Evolutionary conservation across 2,797 vertebrate genomes (phyloP).

Genomic region (Carcharodon carcharias): DNA sequence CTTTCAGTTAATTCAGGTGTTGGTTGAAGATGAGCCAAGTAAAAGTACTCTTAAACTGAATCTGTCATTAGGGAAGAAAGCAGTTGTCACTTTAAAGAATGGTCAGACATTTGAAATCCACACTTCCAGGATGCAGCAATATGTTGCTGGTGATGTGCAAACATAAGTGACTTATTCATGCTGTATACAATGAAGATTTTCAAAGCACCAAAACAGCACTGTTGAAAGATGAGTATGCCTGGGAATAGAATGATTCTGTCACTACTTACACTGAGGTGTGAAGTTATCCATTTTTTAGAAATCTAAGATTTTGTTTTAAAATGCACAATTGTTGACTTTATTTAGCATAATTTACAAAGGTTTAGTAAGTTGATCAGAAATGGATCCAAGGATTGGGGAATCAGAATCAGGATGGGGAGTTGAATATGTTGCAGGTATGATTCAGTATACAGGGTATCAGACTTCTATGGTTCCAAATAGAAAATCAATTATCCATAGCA

Average conservation of each 20-base stretch:
- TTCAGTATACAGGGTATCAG: background rate
- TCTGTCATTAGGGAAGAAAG: conserved; percentile 46
- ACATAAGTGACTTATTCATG: background rate
- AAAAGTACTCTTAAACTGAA: conserved; percentile 43
- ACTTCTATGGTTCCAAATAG: background rate
- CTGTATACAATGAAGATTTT: background rate
- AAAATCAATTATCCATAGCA: background rate
- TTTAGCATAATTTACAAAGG: background rate
- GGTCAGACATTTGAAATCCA: conserved; percentile 46
- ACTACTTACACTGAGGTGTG: background rate
- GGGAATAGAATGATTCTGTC: background rate
- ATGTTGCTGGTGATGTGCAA: conserved; percentile 33
- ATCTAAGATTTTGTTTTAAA: background rate
- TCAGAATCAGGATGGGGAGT: background rate
- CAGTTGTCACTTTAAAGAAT: conserved; percentile 44
- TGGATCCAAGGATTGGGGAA: background rate
- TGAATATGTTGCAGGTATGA: background rate
- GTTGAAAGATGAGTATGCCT: background rate
- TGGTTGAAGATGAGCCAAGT: conserved; percentile 47
- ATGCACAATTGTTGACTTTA: background rate
- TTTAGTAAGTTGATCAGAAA: conserved; percentile 12
- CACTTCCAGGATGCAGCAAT: conserved; percentile 43
- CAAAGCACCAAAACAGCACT: background rate
- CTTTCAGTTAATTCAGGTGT: conserved; percentile 46
- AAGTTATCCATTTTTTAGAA: background rate